Evolutionary conservation across 2,888 invertebrate genomes (phyloP), one percentile per base, ranked within the genome.

Genomic region (Lymantria dispar): DNA sequence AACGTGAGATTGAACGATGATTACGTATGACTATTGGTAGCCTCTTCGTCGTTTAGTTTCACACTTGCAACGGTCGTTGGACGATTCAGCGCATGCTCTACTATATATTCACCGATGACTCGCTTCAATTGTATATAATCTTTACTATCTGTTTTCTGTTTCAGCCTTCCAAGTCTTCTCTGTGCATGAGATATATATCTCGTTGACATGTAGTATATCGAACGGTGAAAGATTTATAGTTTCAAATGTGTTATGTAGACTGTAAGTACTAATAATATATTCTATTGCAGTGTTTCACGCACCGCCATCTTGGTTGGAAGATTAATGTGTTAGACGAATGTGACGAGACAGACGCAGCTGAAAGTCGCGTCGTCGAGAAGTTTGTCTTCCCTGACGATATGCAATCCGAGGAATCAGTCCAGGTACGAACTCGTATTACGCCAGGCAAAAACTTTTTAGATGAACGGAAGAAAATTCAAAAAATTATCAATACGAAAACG

Each of bases 301-400:
- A 98, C 83, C 96, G 98, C 58, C 95, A 98, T 79, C 94, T 98
- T 73, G 98, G 98, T 45, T 98, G 98, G 97, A 98, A 97, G 88
- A 98, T 99, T 70, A 95, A 97, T 81, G 97, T 99, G 0, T 92
- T 95, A 60, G 98, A 98, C 80, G 92, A 93, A 43, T 98, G 97
- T 74, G 96, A 96, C 61, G 82, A 78, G 51, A 77, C 83, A 1
- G 91, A 92, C 43, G 93, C 91, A 15, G 93, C 93, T 70, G 91
- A 93, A 47, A 92, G 91, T 65, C 88, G 85, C 11, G 80, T 89
- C 61, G 83, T 88, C 5, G 87, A 92, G 60, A 80, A 79, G 7
- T 69, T 88, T 3, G 74, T 81, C 0, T 81, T 85, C 3, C 83
- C 87, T 11, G 77, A 79, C 46, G 84, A 88, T 58, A 76, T 87